Base-by-base conservation (phyloP, 2,797 vertebrate species). In the Tadarida brasiliensis region DNA sequence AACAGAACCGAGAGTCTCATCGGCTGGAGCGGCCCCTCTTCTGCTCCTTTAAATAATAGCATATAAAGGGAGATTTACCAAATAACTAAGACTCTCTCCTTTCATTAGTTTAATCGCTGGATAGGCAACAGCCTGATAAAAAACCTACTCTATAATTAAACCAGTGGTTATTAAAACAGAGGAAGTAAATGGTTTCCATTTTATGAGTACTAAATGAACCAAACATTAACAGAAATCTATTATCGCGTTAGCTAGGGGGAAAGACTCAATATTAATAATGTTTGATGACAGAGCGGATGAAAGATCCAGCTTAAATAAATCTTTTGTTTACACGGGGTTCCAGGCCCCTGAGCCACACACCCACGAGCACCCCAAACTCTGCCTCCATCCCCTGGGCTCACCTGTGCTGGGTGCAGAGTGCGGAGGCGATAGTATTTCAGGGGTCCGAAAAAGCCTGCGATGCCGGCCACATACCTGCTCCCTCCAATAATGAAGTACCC, bases 401-500 rank as follows among this genome's bases (percentile, higher is more conserved):
- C 99, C 98, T 98, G 98, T 35, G 97, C 91, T 8, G 97, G 97
- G 28, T 98, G 97, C 90, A 98, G 80, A 33, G 97, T 98, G 47
- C 98, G 98, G 26, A 99, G 98, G 26, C 99, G 99, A 95, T 99
- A 99, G 97, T 99, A 99, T 92, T 98, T 99, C 93, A 99, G 96
- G 5, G 99, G 99, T 94, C 99, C 99, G 97, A 99, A 99, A 97
- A 99, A 99, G 0, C 99, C 99, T 91, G 98, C 98, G 68, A 99
- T 97, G 61, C 99, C 99, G 2, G 97, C 95, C 84, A 99, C 97
- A 20, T 99, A 99, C 63, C 97, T 98, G 95, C 99, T 98, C 80
- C 99, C 99, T 97, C 99, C 99, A 54, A 99, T 98, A 96, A 99
- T 98, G 82, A 99, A 99, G 98, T 99, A 99, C 87, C 99, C 99